Evolutionary conservation across 2,797 vertebrate species (phyloP).

Genomic region (Xyrichtys novacula): DNA sequence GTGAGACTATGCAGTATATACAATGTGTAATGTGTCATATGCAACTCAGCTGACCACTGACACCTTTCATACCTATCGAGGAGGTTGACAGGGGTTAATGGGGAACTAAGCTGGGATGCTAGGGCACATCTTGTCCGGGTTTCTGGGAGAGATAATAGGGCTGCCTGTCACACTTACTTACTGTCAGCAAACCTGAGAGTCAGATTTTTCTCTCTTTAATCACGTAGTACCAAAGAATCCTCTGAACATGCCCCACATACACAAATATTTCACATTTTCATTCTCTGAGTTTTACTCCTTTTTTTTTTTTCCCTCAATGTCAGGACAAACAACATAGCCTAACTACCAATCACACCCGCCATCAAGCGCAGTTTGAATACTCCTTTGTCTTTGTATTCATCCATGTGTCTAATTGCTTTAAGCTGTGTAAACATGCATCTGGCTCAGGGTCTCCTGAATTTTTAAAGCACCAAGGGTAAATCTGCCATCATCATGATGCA

Average conservation of each 20-base stretch:
- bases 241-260: neutral
- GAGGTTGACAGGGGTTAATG: conserved; percentile 61
- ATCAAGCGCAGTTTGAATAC: conserved; percentile 6
- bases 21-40: conserved; percentile 38
- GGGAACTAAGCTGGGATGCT: conserved; percentile 57
- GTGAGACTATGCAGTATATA: conserved; percentile 6
- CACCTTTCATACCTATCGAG: conserved; percentile 54
- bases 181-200: conserved; percentile 49
- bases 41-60: conserved; percentile 49
- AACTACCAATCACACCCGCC: conserved; percentile 1
- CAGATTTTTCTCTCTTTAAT: conserved; percentile 31
- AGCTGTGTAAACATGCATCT: neutral
- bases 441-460: conserved; percentile 1
- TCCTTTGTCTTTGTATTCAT: conserved; percentile 18
- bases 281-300: neutral
- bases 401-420: neutral
- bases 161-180: conserved; percentile 63
- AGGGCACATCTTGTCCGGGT: conserved; percentile 52
- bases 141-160: conserved; percentile 59
- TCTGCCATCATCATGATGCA: neutral
- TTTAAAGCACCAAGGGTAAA: conserved; percentile 1
- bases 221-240: conserved; percentile 33
- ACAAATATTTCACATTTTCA: neutral
- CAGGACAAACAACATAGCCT: neutral
- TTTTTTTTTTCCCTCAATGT: neutral